These are phyloP conservation scores for Aphaenogaster rudis DNA, from an alignment of 1,140 invertebrate genomes.

Conservation along the genomic window DNA sequence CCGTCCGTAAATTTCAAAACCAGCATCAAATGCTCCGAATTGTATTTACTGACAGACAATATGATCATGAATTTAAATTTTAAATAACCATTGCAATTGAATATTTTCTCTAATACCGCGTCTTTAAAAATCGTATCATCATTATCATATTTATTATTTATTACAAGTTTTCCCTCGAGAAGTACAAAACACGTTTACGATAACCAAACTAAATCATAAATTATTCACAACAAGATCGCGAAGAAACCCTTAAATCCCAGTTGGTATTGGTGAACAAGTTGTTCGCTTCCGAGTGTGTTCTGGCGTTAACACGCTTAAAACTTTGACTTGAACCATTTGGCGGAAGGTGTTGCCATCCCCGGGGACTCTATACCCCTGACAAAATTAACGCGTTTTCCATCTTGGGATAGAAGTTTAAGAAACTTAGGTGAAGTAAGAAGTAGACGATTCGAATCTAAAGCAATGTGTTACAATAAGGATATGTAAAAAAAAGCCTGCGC, in stretches of 20 bases:
- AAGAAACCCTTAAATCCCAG: conserved; percentile 23
- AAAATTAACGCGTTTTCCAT: neutral
- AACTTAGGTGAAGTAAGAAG: neutral
- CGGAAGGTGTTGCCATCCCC: neutral
- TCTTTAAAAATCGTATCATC: neutral
- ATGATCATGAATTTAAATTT: neutral
- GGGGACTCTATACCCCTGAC: neutral
- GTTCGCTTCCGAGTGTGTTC: neutral
- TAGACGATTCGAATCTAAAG: neutral
- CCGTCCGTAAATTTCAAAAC: neutral
- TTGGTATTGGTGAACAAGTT: neutral
- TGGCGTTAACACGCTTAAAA: conserved; percentile 27
- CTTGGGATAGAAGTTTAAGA: neutral
- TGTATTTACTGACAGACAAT: neutral
- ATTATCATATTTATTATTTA: conserved; percentile 32
- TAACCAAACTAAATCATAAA: conserved; percentile 30
- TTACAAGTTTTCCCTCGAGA: conserved; percentile 4
- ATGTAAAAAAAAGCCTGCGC: neutral
- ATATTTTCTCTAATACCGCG: neutral
- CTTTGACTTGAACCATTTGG: conserved; percentile 13
- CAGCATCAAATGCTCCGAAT: neutral
- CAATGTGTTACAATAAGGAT: neutral
- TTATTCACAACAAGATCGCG: conserved; percentile 29
- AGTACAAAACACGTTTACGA: conserved; percentile 5
- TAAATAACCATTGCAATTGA: neutral